Base-by-base conservation (phyloP, 2,888 invertebrate genomes). In the Lasioglossum leucozonium region DNA sequence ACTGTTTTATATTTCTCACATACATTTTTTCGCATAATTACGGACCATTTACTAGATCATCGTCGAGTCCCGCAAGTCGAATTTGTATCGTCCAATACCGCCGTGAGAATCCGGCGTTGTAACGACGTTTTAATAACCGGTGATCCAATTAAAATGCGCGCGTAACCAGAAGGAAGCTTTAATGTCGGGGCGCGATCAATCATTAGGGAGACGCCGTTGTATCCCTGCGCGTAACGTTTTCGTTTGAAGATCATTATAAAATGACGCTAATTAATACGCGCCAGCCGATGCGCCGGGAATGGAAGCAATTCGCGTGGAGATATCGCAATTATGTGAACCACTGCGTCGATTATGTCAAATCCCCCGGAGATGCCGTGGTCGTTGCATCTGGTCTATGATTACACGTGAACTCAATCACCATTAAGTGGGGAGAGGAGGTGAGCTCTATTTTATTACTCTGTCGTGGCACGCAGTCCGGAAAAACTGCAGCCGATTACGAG, bases 211-310 rank as follows among this genome's bases (percentile, higher is more conserved):
- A 55, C 47, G 58, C 71, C 34, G 1, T 11, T 44, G 51, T 67
- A 72, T 65, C 81, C 13, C 73, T 77, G 42, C 75, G 42, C 37
- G 72, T 79, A 82, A 91, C 91, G 90, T 91, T 88, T 67, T 79
- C 65, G 71, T 79, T 91, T 84, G 81, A 88, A 85, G 86, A 90
- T 91, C 87, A 81, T 92, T 90, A 90, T 84, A 90, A 90, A 91
- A 91, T 85, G 80, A 87, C 84, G 83, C 81, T 91, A 92, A 92
- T 92, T 91, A 90, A 76, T 84, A 74, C 84, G 62, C 75, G 2
- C 34, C 47, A 65, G 55, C 34, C 30, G 40, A 42, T 72, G 55
- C 51, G 62, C 51, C 75, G 26, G 65, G 65, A 81, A 75, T 58
- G 72, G 30, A 75, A 72, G 55, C 78, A 72, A 76, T 67, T 81